phyloP scores from a whole-genome alignment of 2,113 vertebrate species.

The Thalassarche chlororhynchos region DNA sequence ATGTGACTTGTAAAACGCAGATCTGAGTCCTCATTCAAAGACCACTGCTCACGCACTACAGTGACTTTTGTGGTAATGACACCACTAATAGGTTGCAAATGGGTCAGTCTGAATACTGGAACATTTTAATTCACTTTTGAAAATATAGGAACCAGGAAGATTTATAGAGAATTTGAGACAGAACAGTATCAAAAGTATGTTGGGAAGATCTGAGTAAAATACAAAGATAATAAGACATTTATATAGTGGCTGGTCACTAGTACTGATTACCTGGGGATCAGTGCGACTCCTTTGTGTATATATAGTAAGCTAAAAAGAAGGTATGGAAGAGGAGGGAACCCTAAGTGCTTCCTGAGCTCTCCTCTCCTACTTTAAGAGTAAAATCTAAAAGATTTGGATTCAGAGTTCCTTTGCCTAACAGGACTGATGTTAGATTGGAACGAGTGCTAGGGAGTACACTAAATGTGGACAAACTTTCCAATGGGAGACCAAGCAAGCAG shows the following conservation, averaged over 20 bases:
- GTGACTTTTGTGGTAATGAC: neutral
- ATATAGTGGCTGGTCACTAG: neutral
- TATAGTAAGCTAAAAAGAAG: neutral
- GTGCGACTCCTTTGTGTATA: accelerated
- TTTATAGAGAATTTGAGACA: neutral
- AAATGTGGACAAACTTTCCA: neutral
- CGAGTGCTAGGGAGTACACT: neutral
- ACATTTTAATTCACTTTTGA: neutral
- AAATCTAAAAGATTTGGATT: neutral
- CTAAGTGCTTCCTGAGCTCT: neutral
- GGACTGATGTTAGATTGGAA: neutral
- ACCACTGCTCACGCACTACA: neutral
- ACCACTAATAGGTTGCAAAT: neutral
- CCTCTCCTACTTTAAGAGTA: neutral
- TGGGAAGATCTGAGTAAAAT: neutral
- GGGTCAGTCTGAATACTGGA: neutral
- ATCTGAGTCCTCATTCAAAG: neutral
- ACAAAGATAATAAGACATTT: neutral
- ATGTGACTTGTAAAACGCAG: neutral
- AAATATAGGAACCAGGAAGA: neutral
- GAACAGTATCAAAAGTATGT: neutral
- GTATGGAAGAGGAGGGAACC: neutral
- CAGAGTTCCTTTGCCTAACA: neutral
- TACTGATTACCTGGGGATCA: neutral
- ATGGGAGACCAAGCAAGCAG: neutral